Base-by-base conservation (phyloP, 2,113 vertebrate genomes). In the Rutilus rutilus region DNA sequence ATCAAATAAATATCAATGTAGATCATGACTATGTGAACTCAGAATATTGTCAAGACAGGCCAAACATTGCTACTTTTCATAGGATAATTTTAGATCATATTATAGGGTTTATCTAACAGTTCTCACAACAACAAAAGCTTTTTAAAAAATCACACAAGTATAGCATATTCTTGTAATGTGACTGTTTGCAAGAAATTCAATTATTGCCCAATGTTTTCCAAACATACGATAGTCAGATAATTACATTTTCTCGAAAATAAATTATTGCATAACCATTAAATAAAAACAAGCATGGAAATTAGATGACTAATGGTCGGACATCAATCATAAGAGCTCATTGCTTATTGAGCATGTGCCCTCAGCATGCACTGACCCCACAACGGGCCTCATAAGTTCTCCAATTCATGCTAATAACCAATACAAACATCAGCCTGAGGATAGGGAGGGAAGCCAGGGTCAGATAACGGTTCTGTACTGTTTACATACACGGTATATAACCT, bases 321-420 rank as follows among this genome's bases (percentile, higher is more conserved):
- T 82, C 64, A 69, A 69, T 82, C 80, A 82, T 69, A 69, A 69
- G 79, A 82, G 79, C 79, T 33, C 62, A 67, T 52, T 67, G 79
- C 79, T 82, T 82, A n/a, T 82, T 82, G 79, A 69, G 42, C 62
- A 52, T 69, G 64, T 82, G 80, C 62, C 64, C 62, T 82, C 80
- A 82, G 64, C 62, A 52, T 79, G 62, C 77, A 80, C 85, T 80
- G 81, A 83, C 86, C 84, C 77, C 50, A 39, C 42, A 57, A 25
- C 21, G 9, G 77, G 42, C 77, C 71, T 42, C 33, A 17, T 80
- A 21, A 52, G 60, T 87, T 74, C 67, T 86, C 78, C 52, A 45
- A 82, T 80, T 82, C 39, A 57, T 82, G 65, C 77, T 85, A 82
- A 88, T 89, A 86, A 81, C 65, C 83, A 81, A 59, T 71, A 59